Evolutionary conservation across 2,797 vertebrate genomes (phyloP).

Genomic region (Labeo calbasu): DNA sequence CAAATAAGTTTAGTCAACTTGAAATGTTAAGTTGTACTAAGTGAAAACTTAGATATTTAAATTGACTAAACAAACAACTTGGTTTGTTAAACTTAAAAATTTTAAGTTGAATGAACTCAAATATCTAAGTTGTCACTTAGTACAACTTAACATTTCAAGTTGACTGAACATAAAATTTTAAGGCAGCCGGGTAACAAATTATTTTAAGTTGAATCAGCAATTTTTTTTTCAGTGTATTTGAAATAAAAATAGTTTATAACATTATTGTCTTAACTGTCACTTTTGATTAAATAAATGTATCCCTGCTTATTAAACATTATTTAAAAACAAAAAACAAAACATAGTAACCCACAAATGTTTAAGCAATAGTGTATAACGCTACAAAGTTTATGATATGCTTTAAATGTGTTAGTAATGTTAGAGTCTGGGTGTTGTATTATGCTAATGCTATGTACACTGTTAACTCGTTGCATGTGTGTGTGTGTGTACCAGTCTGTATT

Average conservation of each 20-base stretch:
- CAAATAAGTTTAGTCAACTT: too few species aligned
- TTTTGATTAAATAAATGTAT: neutral
- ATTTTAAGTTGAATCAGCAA: too few species aligned
- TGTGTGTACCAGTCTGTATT: constrained; percentile 88
- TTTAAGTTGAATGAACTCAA: too few species aligned
- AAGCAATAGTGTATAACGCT: neutral
- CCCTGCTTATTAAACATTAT: neutral
- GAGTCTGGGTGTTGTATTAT: neutral
- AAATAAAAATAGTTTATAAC: neutral
- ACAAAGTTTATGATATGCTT: neutral
- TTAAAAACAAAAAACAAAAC: neutral
- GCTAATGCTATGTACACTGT: constrained; percentile 6
- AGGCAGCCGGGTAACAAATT: too few species aligned
- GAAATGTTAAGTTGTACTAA: too few species aligned
- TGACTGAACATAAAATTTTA: too few species aligned
- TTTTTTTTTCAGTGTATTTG: too few species aligned
- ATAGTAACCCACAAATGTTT: neutral
- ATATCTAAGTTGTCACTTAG: too few species aligned
- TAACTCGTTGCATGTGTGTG: neutral
- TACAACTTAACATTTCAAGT: too few species aligned
- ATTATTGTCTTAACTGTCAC: neutral
- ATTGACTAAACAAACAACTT: too few species aligned
- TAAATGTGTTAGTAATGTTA: neutral
- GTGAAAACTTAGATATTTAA: too few species aligned
- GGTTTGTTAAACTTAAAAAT: too few species aligned